Percentiles rank a stretch among this genome's conserved stretches.
Evolutionary conservation across 2,113 vertebrate species (phyloP).

Genomic region (Phoxinus phoxinus): DNA sequence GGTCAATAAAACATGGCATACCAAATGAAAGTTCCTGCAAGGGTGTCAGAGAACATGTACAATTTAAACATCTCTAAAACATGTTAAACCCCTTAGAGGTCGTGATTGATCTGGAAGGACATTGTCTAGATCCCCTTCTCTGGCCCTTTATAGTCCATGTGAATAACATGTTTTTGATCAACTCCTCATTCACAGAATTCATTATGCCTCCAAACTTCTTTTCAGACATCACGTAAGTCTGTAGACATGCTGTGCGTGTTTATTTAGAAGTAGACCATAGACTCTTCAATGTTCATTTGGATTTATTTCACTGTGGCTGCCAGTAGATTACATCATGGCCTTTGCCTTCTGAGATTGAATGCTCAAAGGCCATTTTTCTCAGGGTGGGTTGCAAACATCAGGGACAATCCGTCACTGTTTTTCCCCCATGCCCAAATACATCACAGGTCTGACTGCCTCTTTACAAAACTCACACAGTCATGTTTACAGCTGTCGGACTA

Average conservation of each 20-base stretch:
- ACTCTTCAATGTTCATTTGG: neutral
- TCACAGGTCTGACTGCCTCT: conserved; percentile 5
- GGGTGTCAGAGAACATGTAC: neutral
- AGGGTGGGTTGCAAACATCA: conserved; percentile 17
- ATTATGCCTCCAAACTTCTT: conserved; percentile 64
- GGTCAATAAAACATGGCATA: neutral
- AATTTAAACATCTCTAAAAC: neutral
- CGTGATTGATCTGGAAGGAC: neutral
- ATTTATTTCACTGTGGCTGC: neutral
- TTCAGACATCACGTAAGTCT: conserved; percentile 70
- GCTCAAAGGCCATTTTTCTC: neutral
- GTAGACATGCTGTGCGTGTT: conserved; percentile 48
- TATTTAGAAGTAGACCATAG: conserved; percentile 60
- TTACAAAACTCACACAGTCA: conserved; percentile 9
- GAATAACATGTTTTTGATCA: conserved; percentile 64
- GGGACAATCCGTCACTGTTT: conserved; percentile 17
- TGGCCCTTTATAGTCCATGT: neutral
- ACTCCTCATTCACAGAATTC: conserved; percentile 69
- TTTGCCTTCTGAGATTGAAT: conserved; percentile 1
- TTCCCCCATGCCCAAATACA: conserved; percentile 3
- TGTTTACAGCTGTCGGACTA: conserved; percentile 29
- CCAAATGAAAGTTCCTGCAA: neutral
- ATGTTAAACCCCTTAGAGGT: neutral
- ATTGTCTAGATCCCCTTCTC: neutral
- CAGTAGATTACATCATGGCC: conserved; percentile 6